Evolutionary conservation across 1,140 invertebrate genomes (phyloP), one percentile per base, ranked within the genome.

Genomic region (Macrosteles quadrilineatus): DNA sequence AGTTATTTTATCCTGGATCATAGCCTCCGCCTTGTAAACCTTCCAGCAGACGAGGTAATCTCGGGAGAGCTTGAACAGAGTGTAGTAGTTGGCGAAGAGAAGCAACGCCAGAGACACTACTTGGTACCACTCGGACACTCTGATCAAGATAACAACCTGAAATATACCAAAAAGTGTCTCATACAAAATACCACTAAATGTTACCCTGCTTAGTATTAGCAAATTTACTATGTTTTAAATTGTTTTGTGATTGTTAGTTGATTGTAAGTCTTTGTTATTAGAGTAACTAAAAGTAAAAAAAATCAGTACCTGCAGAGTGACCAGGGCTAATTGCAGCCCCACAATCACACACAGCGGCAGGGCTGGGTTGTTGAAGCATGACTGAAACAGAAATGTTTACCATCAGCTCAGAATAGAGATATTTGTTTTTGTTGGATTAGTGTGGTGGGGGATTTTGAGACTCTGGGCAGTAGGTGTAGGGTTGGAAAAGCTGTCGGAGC

Each of bases 41-140:
- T 89, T 90, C 82, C 87, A 91, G 68, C 94, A 89, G 43, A 97
- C 87, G 0, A 96, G 81, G 79, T 91, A 93, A 79, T 98, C 94
- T 65, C 95, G 84, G 2, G 90, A 83, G 64, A 97, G 83, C 82
- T 96, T 96, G 75, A 94, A 98, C 4, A 98, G 84, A 0, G 94
- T 91, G 74, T 95, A 92, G 81, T 96, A 96, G 80, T 97, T 97
- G 57, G 93, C 91, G 76, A 95, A 90, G 11, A 97, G 85, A 27
- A 98, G 82, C 32, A 96, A 83, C 14, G 91, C 87, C 70, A 96
- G 85, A 19, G 95, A 94, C 11, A 98, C 77, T 31, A 97, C 87
- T 78, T 96, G 91, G 80, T 97, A 93, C 96, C 96, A 99, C 74
- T 95, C 90, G 9, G 87, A 86, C 1, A 89, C 88, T 53, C 90